These are phyloP conservation scores for Elachura formosa DNA, from an alignment of 2,113 vertebrate genomes.

Conservation along the genomic window DNA sequence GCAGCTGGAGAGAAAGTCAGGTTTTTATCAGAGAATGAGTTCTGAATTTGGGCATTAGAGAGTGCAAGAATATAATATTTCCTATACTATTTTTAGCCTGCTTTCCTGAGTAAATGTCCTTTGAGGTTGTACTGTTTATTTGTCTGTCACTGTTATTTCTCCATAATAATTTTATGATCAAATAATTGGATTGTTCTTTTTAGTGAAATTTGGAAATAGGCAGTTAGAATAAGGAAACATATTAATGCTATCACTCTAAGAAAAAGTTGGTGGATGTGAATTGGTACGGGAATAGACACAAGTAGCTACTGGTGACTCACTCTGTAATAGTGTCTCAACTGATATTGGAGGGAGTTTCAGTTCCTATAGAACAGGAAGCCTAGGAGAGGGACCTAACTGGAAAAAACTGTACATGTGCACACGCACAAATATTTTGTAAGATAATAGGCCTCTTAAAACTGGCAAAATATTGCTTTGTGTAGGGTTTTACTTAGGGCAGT, in stretches of 20 bases:
- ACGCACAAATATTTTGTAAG: neutral
- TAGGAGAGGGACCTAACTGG: neutral
- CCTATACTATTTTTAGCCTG: neutral
- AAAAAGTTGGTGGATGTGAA: neutral
- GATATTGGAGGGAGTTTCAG: rapidly evolving
- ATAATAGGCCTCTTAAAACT: neutral
- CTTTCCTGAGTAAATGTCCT: neutral
- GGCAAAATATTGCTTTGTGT: neutral
- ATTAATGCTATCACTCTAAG: neutral
- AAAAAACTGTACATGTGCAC: neutral
- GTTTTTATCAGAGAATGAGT: neutral
- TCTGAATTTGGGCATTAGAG: constrained; percentile 5
- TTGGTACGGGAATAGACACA: neutral
- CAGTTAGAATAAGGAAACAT: neutral
- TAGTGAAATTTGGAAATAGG: neutral
- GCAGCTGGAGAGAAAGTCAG: constrained; percentile 12
- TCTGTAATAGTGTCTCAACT: neutral
- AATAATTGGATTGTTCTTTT: neutral
- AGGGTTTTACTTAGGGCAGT: neutral
- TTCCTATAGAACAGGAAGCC: neutral
- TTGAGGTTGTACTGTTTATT: neutral
- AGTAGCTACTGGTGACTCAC: neutral
- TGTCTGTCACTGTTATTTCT: neutral
- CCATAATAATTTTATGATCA: neutral
- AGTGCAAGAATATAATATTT: constrained; percentile 13